Base-by-base conservation (phyloP, 2,888 invertebrate species). In the Cerceris rybyensis region DNA sequence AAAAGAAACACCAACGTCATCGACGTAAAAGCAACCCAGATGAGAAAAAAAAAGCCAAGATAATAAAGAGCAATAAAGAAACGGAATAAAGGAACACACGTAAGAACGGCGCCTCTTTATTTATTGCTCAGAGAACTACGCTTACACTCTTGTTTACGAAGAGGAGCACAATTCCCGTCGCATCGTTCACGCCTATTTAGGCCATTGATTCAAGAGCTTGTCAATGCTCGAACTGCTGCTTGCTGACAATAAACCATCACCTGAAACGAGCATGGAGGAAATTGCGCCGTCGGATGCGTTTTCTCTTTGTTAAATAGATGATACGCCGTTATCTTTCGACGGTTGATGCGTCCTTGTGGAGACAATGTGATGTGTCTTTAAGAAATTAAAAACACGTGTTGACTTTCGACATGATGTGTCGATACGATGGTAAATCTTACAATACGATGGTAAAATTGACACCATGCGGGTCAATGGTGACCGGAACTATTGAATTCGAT, bases 141-240 rank as follows among this genome's bases (percentile, higher is more conserved):
- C 57, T 69, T 69, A 46, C 52, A 63, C 60, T 55, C 50, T 41
- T 67, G 50, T 64, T 65, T 68, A 70, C 61, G 67, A 59, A 61
- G 8, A 46, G 58, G 49, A 57, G 63, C 52, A 57, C 70, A 70
- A 81, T 82, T 78, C 72, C 66, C 46, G 64, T 49, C 64, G 64
- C 72, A 63, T 75, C 72, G 54, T 72, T 72, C 55, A 14, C 42
- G 52, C 54, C 72, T 72, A 63, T 75, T 79, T 70, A 52, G 63
- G 63, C 75, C 72, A 75, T 79, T 75, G 75, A 74, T 81, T 79
- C 72, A 54, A 59, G 66, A 54, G 55, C 49, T 55, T n/a, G 59
- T 54, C 46, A n/a, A 54, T n/a, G 28, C 39, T 17, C n/a, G 49
- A 66, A 55, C 14, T 17, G 11, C 28, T 49, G 14, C 6, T n/a